Evolutionary conservation across 2,797 vertebrate species (phyloP), one percentile per base, ranked within the genome.

Genomic region (Lagodon rhomboides): DNA sequence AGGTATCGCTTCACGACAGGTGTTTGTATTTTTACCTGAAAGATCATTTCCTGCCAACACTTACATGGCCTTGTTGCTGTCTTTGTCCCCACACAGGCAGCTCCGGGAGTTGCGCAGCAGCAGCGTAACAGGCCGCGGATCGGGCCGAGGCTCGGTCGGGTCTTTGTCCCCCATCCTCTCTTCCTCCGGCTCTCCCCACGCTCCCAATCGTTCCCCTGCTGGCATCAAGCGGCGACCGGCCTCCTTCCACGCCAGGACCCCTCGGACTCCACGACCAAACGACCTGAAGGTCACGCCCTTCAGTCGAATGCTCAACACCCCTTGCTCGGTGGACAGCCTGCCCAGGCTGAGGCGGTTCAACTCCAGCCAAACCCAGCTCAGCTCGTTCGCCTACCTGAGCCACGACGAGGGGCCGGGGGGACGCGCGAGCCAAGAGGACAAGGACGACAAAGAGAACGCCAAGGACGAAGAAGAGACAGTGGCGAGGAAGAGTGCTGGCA

Each of bases 291-390:
- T 99, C 84, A 95, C 97, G 0, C 97, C 97, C 65, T 95, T 99
- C 81, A 97, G 96, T 85, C 96, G 98, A 58, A 98, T 99, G 88
- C 95, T 99, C 88, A 98, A 97, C 86, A 96, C 98, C 1, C 98
- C 97, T 0, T 94, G 97, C 46, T 99, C 98, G 17, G 98, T 99
- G 80, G 98, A 99, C 92, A 99, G 98, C 77, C 95, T 99, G 38
- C 98, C 98, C 43, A 96, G 97, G 60, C 87, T 99, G 56, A 95
- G 98, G 79, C 96, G 98, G 3, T 98, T 98, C 93, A 97, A 95
- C 12, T 93, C 96, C 22, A 98, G 96, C 83, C 98, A 98, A 76
- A 96, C 95, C 67, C 98, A 99, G 86, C 94, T 94, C 7, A 94
- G 96, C 74, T 96, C 97, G 0, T 99, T 97, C 77, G 96, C 97